These are phyloP conservation scores for Myiotriccus ornatus DNA, from an alignment of 2,797 vertebrate species.

Conservation along the genomic window DNA sequence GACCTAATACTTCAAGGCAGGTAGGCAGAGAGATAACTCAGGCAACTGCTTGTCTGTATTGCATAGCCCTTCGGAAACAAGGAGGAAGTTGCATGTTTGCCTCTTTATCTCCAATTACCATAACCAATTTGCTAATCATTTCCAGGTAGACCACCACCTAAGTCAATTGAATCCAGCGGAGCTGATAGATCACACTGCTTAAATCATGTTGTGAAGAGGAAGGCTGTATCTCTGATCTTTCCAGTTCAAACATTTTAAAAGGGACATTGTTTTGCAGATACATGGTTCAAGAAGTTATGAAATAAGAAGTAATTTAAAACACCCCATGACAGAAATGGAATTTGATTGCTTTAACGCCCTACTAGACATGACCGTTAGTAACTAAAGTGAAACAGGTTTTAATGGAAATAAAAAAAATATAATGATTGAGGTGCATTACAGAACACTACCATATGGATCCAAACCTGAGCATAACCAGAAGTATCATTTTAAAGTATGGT, in stretches of 20 bases:
- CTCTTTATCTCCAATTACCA: neutral
- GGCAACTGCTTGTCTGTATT: neutral
- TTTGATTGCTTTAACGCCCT: neutral
- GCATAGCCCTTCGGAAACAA: neutral
- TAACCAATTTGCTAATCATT: constrained; percentile 22
- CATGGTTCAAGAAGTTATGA: neutral
- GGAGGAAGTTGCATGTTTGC: neutral
- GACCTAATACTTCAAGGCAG: neutral
- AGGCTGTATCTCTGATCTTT: neutral
- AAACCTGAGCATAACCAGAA: constrained; percentile 28
- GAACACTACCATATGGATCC: neutral
- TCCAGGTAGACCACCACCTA: neutral
- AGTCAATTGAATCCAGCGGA: neutral
- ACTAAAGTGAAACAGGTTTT: constrained; percentile 2
- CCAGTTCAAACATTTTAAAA: neutral
- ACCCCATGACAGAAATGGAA: neutral
- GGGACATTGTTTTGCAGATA: neutral
- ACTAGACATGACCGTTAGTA: neutral
- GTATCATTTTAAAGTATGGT: neutral
- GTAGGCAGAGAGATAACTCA: neutral
- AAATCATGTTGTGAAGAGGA: neutral
- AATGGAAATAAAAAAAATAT: neutral
- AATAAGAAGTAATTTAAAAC: neutral
- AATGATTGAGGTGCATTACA: neutral
- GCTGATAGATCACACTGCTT: neutral